Conservation (phyloP, 2,888 invertebrate species). For the Luperina testacea region DNA sequence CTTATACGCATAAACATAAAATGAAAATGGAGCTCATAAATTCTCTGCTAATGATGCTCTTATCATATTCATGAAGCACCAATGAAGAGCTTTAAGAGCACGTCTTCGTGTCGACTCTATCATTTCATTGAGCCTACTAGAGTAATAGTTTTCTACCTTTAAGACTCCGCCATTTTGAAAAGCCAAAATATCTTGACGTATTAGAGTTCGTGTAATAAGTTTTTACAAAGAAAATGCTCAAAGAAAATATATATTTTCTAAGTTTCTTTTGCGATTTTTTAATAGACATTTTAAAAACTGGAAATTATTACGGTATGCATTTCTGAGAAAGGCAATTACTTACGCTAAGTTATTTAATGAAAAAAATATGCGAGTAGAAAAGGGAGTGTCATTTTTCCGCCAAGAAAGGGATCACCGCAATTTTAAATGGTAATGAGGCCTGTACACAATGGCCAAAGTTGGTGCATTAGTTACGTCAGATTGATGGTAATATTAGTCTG, state of each 20-base stretch:
- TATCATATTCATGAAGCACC: conserved; percentile 43
- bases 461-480: conserved; percentile 36
- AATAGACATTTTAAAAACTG: conserved; percentile 4
- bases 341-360: conserved; percentile 29
- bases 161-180: conserved; percentile 13
- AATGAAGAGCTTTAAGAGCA: conserved; percentile 14
- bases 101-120: conserved; percentile 11
- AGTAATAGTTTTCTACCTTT: conserved; percentile 30
- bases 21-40: conserved; percentile 11
- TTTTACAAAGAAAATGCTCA: conserved; percentile 5
- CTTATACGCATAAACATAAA: conserved; percentile 14
- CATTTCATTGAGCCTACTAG: conserved; percentile 34
- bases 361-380: conserved; percentile 31
- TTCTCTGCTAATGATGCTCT: conserved; percentile 35
- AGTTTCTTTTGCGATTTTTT: not conserved
- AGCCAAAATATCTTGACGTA: conserved; percentile 15
- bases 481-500: conserved; percentile 14
- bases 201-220: conserved; percentile 13
- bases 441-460: conserved; percentile 56
- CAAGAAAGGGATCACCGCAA: conserved; percentile 48
- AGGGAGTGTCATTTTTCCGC: conserved; percentile 33
- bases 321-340: conserved; percentile 34
- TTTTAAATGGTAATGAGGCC: conserved; percentile 50
- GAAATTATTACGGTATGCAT: conserved; percentile 34
- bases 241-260: conserved; percentile 1